Evolutionary conservation across 2,797 vertebrate species (phyloP).

Genomic region (Loris lydekkerianus): DNA sequence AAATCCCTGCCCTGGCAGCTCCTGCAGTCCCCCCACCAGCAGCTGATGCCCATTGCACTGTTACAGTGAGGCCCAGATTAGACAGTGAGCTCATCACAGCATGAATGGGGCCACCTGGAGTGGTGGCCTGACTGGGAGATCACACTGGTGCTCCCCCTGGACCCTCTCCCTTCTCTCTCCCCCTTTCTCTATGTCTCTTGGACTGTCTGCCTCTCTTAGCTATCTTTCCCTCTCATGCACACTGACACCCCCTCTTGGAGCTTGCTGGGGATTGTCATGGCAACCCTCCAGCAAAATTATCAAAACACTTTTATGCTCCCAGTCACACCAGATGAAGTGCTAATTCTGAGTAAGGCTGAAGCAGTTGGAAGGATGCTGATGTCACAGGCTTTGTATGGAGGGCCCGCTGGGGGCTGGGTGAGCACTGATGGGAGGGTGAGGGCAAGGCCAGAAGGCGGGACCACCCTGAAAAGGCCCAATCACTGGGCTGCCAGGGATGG

Average conservation of each 20-base stretch:
- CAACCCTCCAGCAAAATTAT: slow-evolving; percentile 80
- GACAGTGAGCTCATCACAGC: slow-evolving; percentile 75
- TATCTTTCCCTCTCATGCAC: slow-evolving; percentile 75
- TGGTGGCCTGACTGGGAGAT: slow-evolving; percentile 61
- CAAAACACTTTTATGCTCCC: slow-evolving; percentile 76
- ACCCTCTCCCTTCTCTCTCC: slow-evolving; percentile 49
- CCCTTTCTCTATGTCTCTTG: not conserved
- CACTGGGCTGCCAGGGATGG: not conserved
- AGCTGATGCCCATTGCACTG: slow-evolving; percentile 68
- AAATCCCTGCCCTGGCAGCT: not conserved
- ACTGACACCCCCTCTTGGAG: slow-evolving; percentile 77
- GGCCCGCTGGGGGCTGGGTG: not conserved
- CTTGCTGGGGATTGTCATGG: slow-evolving; percentile 85
- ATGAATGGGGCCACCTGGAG: slow-evolving; percentile 59
- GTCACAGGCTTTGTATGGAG: slow-evolving; percentile 14
- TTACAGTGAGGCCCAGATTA: slow-evolving; percentile 72
- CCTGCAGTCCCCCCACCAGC: not conserved
- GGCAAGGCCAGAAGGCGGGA: not conserved
- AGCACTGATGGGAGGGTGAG: not conserved
- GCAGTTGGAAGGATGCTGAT: slow-evolving; percentile 68
- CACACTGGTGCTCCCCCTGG: slow-evolving; percentile 78
- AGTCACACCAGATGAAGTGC: slow-evolving; percentile 71
- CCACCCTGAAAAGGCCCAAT: not conserved
- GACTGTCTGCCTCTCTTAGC: slow-evolving; percentile 70
- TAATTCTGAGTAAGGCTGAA: slow-evolving; percentile 72